Evolutionary conservation across 2,797 vertebrate genomes (phyloP).

Genomic region (Sparus aurata): DNA sequence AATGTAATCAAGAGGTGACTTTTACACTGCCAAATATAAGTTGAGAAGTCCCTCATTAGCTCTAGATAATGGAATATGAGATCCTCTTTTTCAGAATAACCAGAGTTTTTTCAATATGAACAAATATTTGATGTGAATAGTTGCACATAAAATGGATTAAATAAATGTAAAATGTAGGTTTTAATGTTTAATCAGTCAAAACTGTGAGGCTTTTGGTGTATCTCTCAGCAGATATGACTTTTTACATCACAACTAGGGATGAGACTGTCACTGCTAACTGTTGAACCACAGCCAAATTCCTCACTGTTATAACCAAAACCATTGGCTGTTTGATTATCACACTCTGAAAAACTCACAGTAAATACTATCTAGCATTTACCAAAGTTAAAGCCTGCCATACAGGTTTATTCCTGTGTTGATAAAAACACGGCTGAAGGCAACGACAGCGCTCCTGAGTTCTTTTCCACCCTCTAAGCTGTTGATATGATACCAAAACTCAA

Average conservation of each 20-base stretch:
- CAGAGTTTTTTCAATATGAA: background rate
- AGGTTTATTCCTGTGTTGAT: too few relatives aligned
- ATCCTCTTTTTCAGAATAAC: background rate
- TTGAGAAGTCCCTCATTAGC: background rate
- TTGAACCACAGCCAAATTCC: too few relatives aligned
- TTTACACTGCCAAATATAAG: background rate
- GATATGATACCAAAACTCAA: too few relatives aligned
- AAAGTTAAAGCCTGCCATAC: too few relatives aligned
- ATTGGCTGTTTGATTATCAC: too few relatives aligned
- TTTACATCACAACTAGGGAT: background rate
- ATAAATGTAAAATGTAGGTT: too few relatives aligned
- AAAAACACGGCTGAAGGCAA: too few relatives aligned
- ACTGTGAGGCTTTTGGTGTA: background rate
- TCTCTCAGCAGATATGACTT: background rate
- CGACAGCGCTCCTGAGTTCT: too few relatives aligned
- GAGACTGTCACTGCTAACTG: too few relatives aligned
- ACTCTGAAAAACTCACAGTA: too few relatives aligned
- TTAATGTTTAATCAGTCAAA: background rate
- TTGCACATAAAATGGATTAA: background rate
- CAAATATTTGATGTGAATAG: background rate
- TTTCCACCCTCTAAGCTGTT: too few relatives aligned
- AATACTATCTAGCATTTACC: too few relatives aligned
- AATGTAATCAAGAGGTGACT: background rate
- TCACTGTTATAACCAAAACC: background rate
- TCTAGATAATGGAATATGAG: background rate